Base-by-base conservation (phyloP, 2,888 invertebrate genomes). In the Autographa gamma region DNA sequence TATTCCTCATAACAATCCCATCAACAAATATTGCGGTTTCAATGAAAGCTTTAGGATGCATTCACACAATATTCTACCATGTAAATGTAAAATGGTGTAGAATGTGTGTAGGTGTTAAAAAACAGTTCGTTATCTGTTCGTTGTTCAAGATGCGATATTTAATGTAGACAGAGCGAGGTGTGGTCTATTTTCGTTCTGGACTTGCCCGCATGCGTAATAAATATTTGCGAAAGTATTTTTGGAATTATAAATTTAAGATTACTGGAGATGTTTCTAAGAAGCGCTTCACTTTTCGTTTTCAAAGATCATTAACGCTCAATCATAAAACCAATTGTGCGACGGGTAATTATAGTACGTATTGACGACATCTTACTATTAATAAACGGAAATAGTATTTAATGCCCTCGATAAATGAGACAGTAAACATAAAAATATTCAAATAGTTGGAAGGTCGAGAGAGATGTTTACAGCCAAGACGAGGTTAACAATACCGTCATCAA, bases 401-500 rank as follows among this genome's bases (percentile, higher is more conserved):
- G 70, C 66, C 78, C 79, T 78, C 76, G 70, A 75, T 58, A 71
- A 9, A 63, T 66, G 73, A 74, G 81, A 80, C 76, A 64, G 84
- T 81, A 83, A 86, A 86, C 79, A 87, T 85, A 85, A 87, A 83
- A 84, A 82, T 83, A 82, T 89, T 89, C 84, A 86, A 81, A 85
- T 83, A 85, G 77, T 77, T 80, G 69, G 85, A 85, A 92, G 91
- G 90, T 88, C 89, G 86, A 85, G 87, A 83, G 80, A 88, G 88
- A 86, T 92, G 90, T 92, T 92, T 91, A 89, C 87, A 85, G 86
- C 83, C 54, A 78, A 71, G 85, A 86, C 95, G 93, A 95, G 95
- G 95, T 93, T 93, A 92, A 92, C 91, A 92, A 91, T 92, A 92
- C 86, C 93, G 95, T 93, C 94, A 94, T 92, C 93, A 93, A 94